Percentiles rank a stretch among this genome's conserved stretches.
These are phyloP conservation scores for Trichacis sp. DNA, from an alignment of 2,888 invertebrate species.

Conservation along the genomic window DNA sequence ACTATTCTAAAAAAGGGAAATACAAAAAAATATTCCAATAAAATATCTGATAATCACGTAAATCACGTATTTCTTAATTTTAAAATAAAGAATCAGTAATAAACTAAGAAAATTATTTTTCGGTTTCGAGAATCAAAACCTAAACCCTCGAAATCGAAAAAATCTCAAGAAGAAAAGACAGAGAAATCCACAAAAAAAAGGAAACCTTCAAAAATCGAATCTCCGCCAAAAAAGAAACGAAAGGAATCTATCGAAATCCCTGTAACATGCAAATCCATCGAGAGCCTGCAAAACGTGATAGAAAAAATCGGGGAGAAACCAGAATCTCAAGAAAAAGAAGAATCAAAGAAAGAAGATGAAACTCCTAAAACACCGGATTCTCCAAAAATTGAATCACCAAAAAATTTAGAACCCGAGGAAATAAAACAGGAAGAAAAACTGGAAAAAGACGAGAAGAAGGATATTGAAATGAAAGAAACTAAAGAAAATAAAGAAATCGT, in stretches of 20 bases:
- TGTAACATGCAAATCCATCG: slow-evolving; percentile 60
- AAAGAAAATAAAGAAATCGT: background rate
- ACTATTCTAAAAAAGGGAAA: no score
- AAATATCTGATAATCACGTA: no score
- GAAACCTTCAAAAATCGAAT: slow-evolving; percentile 8
- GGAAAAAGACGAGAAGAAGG: background rate
- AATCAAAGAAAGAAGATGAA: background rate
- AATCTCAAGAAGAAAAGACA: slow-evolving; percentile 24
- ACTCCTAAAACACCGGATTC: background rate
- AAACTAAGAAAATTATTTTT: no score
- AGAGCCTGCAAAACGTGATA: slow-evolving; percentile 55
- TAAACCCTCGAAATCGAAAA: slow-evolving; percentile 26
- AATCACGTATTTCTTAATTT: no score
- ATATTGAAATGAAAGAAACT: background rate
- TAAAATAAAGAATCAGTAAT: no score
- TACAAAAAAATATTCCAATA: no score
- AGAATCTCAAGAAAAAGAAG: slow-evolving; percentile 9
- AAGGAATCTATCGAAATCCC: slow-evolving; percentile 45
- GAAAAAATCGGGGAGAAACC: slow-evolving; percentile 54
- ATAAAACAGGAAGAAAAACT: background rate
- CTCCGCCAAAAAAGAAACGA: slow-evolving; percentile 46
- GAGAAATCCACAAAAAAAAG: slow-evolving; percentile 21
- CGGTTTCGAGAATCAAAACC: slow-evolving; percentile 46
- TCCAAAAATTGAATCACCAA: no score
- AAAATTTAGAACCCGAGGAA: background rate